Evolutionary conservation across 1,140 invertebrate genomes (phyloP).

Genomic region (Conus betulinus): DNA sequence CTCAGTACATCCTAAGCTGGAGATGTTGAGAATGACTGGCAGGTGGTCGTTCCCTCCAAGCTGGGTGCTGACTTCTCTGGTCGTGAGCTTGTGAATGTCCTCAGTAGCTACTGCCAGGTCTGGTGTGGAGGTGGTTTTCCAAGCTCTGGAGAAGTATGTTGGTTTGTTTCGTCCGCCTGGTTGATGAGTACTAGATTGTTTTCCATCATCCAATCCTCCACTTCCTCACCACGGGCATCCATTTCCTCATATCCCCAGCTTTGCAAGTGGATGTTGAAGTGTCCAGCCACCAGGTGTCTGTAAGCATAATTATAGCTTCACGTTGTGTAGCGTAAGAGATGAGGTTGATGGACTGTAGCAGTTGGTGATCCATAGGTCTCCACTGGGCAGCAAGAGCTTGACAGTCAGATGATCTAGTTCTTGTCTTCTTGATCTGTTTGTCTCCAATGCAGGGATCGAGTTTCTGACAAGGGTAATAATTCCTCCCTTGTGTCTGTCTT

Average conservation of each 20-base stretch:
- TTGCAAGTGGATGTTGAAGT: constrained; percentile 54
- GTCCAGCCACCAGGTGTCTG: constrained; percentile 33
- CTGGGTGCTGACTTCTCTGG: neutral
- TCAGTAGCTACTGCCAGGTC: constrained; percentile 12
- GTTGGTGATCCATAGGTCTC: constrained; percentile 21
- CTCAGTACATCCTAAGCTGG: neutral
- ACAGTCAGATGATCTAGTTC: constrained; percentile 21
- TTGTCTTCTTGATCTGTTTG: constrained; percentile 13
- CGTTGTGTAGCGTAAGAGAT: neutral
- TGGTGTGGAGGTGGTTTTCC: constrained; percentile 24
- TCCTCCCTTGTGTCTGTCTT: constrained; percentile 40
- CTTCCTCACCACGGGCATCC: constrained; percentile 35
- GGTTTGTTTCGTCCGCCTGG: neutral
- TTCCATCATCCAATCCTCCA: constrained; percentile 29
- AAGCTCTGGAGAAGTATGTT: constrained; percentile 15
- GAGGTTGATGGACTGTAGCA: constrained; percentile 34
- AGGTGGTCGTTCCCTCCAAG: neutral
- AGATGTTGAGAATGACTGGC: neutral
- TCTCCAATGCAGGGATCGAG: constrained; percentile 20
- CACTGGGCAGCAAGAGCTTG: neutral
- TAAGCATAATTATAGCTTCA: neutral
- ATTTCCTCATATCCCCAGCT: constrained; percentile 48
- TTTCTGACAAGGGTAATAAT: constrained; percentile 26
- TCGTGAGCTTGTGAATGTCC: neutral
- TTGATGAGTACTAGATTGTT: constrained; percentile 19